Conservation (phyloP, 2,797 vertebrate genomes). For the Sebastes hubbsi region DNA sequence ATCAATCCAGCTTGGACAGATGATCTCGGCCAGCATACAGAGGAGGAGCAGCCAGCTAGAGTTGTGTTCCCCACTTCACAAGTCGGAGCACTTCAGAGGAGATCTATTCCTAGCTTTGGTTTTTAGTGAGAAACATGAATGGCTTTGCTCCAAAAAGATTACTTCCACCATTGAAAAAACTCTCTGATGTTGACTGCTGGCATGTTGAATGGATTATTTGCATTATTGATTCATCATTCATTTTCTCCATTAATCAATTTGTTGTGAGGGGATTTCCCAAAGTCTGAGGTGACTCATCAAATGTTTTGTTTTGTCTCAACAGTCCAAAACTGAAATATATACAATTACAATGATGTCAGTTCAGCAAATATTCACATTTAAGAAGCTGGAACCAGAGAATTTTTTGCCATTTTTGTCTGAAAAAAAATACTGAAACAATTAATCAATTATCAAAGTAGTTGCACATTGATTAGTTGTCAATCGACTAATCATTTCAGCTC, state of each 20-base stretch:
- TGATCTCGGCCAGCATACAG: slow-evolving; percentile 18
- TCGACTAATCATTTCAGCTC: neutral
- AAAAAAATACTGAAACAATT: neutral
- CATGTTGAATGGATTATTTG: neutral
- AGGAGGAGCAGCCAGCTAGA: neutral
- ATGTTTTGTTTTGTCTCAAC: neutral
- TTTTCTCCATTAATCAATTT: neutral
- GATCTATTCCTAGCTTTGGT: slow-evolving; percentile 33
- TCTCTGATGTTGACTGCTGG: neutral
- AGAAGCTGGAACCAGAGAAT: neutral
- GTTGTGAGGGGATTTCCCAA: neutral
- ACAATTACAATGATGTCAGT: neutral
- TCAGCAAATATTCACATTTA: neutral
- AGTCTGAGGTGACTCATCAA: neutral
- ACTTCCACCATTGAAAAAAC: neutral
- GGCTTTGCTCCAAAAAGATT: neutral
- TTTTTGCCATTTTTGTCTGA: neutral
- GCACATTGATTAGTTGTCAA: neutral
- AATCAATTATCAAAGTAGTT: neutral
- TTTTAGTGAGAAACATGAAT: neutral
- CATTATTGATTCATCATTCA: neutral
- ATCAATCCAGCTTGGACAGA: slow-evolving; percentile 46
- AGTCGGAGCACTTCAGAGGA: slow-evolving; percentile 15
- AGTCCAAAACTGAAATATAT: neutral
- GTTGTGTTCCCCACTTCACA: slow-evolving; percentile 24